These are phyloP conservation scores for Vidua macroura DNA, from an alignment of 2,113 vertebrate genomes.

Conservation along the genomic window DNA sequence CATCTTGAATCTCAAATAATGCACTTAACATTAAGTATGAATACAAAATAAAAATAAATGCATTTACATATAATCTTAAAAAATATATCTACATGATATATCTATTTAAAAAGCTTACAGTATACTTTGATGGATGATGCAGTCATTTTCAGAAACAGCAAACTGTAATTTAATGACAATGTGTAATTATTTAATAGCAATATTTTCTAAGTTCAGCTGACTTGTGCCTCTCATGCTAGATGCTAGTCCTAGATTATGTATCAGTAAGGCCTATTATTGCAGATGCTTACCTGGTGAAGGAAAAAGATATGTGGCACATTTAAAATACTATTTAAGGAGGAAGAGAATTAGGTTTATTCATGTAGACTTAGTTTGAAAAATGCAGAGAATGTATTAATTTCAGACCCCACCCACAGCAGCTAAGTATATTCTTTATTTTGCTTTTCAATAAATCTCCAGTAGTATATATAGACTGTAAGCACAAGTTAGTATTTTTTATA, in stretches of 20 bases:
- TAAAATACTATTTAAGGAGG: neutral
- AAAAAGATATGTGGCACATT: neutral
- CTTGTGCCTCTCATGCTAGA: neutral
- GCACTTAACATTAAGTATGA: slow-evolving; percentile 27
- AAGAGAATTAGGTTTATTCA: neutral
- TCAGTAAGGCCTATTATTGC: neutral
- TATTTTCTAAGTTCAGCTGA: slow-evolving; percentile 32
- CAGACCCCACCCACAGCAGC: neutral
- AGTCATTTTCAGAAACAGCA: slow-evolving; percentile 43
- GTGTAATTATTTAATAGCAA: slow-evolving; percentile 44
- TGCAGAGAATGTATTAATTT: neutral
- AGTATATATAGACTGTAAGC: slow-evolving; percentile 22
- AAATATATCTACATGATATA: slow-evolving; percentile 5
- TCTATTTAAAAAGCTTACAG: slow-evolving; percentile 24
- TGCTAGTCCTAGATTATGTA: neutral
- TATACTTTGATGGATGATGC: slow-evolving; percentile 23
- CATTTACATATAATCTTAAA: neutral
- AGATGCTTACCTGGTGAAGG: neutral
- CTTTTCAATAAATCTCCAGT: slow-evolving; percentile 19
- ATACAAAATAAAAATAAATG: slow-evolving; percentile 11
- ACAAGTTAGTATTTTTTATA: slow-evolving; percentile 40
- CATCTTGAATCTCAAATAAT: slow-evolving; percentile 26
- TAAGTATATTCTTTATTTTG: slow-evolving; percentile 32
- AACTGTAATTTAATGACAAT: slow-evolving; percentile 33
- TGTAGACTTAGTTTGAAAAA: neutral